Evolutionary conservation across 2,113 vertebrate species (phyloP), one percentile per base, ranked within the genome.

Genomic region (Anthoscopus minutus): DNA sequence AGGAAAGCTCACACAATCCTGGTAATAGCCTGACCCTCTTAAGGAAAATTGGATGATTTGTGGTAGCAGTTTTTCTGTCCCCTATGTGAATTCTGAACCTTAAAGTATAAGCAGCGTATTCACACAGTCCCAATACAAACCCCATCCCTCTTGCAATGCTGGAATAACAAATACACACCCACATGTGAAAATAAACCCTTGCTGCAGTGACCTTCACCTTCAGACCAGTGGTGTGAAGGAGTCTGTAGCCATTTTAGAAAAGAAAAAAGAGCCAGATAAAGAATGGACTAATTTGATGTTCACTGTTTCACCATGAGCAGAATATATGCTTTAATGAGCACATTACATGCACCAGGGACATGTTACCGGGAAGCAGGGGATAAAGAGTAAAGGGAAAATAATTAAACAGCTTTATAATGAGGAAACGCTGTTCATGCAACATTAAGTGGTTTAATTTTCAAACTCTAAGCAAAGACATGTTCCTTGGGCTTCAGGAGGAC

Each of bases 1-100:
- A 97, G 90, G 95, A 96, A 94, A 91, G 89, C 96, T 97, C 93
- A 76, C 93, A 90, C 93, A 95, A 96, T 93, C 93, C 95, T 86
- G 86, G 82, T 96, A 96, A 97, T 97, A 96, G 95, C 90, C 88
- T 96, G 95, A 95, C 92, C 88, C 90, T 97, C 95, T 94, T 94
- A 96, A 94, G 94, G 94, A 95, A 96, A 97, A 97, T 95, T 93
- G 96, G 92, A 96, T 96, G 96, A 96, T 96, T 96, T 96, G 95
- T 96, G 95, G 95, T 79, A 92, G 93, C 72, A 88, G 88, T 92
- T 93, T 95, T 96, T 86, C 86, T 79, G 80, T 88, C 76, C 82
- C 89, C 80, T 67, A 4, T 67, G 90, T 88, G 93, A 83, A 91
- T 95, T 95, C 94, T 80, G 91, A 87, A 89, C 93, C 74, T 93